Percentiles rank a stretch among this genome's conserved stretches.
phyloP scores from a whole-genome alignment of 2,888 invertebrate species.

The Orthosia gothica region DNA sequence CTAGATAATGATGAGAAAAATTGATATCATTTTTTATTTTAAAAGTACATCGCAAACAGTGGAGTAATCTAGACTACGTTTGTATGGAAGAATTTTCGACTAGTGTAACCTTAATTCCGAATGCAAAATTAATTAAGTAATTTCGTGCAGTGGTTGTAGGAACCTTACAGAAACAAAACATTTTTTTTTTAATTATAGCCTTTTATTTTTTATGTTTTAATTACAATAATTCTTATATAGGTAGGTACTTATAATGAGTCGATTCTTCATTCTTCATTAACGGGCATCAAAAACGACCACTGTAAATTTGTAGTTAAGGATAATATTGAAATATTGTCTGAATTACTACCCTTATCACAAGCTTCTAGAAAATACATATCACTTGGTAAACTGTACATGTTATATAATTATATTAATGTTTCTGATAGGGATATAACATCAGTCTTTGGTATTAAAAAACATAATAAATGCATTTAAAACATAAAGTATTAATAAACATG shows the following conservation, averaged over 20 bases:
- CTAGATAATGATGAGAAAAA: too few species aligned
- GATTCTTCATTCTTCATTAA: conserved; percentile 77
- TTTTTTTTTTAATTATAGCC: conserved; percentile 15
- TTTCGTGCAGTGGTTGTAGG: background rate
- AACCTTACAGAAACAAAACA: conserved; percentile 25
- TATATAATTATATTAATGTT: background rate
- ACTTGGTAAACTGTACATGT: too few species aligned
- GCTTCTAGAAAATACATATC: background rate
- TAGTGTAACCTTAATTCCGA: background rate
- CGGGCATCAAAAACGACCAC: conserved; percentile 97
- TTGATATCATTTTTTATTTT: too few species aligned
- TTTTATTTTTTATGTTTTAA: conserved; percentile 50
- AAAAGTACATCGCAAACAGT: too few species aligned
- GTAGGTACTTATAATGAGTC: conserved; percentile 1
- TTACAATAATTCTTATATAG: conserved; percentile 24
- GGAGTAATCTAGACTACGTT: too few species aligned
- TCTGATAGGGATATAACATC: background rate
- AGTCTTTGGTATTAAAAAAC: background rate
- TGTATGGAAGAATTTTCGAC: too few species aligned
- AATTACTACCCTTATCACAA: background rate
- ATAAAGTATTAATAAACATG: too few species aligned
- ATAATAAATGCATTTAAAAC: too few species aligned
- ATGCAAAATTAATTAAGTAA: background rate
- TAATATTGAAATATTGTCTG: conserved; percentile 61
- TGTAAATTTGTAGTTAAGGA: conserved; percentile 90